Base-by-base conservation (phyloP, 2,888 invertebrate species). In the Creontiades dilutus region DNA sequence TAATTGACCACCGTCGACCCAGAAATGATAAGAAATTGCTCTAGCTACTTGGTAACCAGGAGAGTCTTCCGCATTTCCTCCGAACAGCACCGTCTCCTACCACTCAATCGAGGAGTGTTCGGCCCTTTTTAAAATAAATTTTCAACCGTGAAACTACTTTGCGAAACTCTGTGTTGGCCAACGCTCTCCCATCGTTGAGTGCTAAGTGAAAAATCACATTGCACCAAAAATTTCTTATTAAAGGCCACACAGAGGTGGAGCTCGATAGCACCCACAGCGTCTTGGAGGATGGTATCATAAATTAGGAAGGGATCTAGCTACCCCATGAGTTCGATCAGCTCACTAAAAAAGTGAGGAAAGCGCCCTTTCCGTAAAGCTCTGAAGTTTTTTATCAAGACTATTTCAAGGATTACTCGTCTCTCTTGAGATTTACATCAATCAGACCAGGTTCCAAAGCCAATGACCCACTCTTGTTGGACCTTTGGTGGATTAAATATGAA, bases 1-100 rank as follows among this genome's bases (percentile, higher is more conserved):
- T 91, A 47, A 47, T 57, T 14, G 91, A 52, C 89, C 90, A 28
- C 23, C 85, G 61, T 90, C 88, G 52, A 91, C 91, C 46, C 47
- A 75, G 16, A 87, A 90, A 46, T 91, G 91, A 91, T 75, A 89
- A 28, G 85, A 19, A 55, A n/a, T 11, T 84, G 3, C 28, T 84
- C 48, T 27, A 61, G 3, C n/a, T 86, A n/a, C 57, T 90, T 37
- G 84, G 90, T 28, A 80, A 75, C 52, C 61, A 90, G 19, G 84
- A 91, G 48, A 80, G 81, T 52, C 86, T 89, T 52, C 11, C 16
- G 11, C 52, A 0, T 52, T 52, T 11, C 52, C 37, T 52, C 52
- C 52, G 5, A 3, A 12, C 52, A 52, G 1, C 82, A 82, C 47
- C n/a, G n/a, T 16, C 57, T 57, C 16, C 78, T 47, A 16, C 78